Conservation (phyloP, 2,113 vertebrate species). For the Melanerpes aurifrons region DNA sequence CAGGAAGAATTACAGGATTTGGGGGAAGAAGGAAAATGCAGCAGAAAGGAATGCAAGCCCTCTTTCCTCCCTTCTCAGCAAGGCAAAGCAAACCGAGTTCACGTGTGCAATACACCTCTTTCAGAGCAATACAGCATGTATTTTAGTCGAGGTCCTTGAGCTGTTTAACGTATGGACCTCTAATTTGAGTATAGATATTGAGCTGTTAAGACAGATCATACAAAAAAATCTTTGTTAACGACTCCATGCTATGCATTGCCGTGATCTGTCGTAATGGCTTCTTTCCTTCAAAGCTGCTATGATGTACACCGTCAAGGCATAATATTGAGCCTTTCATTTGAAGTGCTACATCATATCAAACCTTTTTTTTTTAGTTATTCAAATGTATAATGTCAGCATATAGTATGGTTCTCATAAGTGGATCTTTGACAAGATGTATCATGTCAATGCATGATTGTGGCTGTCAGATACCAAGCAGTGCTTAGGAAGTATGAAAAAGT, state of each 20-base stretch:
- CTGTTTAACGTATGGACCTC: neutral
- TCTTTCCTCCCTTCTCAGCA: neutral
- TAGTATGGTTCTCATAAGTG: constrained; percentile 16
- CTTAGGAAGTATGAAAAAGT: constrained; percentile 14
- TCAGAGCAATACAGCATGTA: neutral
- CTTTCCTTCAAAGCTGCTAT: neutral
- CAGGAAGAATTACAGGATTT: neutral
- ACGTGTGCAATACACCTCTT: fast-evolving
- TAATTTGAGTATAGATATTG: neutral
- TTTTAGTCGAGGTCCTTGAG: neutral
- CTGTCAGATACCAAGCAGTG: neutral
- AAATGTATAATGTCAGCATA: constrained; percentile 9
- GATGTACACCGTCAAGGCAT: constrained; percentile 27
- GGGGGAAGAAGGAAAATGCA: neutral
- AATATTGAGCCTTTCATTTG: constrained; percentile 47
- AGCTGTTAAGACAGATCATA: constrained; percentile 34
- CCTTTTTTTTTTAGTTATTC: constrained; percentile 39
- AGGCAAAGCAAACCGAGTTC: neutral
- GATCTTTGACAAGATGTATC: constrained; percentile 46
- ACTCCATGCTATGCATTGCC: neutral
- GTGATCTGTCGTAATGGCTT: constrained; percentile 32
- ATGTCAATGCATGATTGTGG: neutral
- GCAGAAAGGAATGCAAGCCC: neutral
- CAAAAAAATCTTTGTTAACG: constrained; percentile 47
- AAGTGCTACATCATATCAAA: constrained; percentile 36